Percentiles rank a stretch among this genome's conserved stretches.
Conservation (phyloP, 2,113 vertebrate genomes). For the Chroicocephalus ridibundus region DNA sequence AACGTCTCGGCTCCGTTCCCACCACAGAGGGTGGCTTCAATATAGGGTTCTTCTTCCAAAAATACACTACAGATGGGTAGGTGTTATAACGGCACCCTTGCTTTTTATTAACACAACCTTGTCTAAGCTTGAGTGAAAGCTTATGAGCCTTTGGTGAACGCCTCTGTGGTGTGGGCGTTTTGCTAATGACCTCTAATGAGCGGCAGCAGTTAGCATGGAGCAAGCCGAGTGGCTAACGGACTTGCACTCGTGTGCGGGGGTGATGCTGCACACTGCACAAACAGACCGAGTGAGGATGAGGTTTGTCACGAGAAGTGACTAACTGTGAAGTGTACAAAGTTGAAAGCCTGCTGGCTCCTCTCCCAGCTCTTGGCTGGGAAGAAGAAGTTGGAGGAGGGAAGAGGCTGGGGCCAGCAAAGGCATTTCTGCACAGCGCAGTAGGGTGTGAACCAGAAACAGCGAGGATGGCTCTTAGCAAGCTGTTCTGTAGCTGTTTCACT, state of each 20-base stretch:
- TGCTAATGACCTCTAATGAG: background rate
- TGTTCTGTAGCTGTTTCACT: background rate
- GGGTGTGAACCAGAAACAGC: background rate
- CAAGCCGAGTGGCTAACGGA: background rate
- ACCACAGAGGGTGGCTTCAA: background rate
- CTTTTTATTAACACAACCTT: background rate
- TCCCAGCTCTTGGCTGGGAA: background rate
- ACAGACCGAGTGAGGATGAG: background rate
- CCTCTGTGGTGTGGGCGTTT: background rate
- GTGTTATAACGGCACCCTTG: background rate
- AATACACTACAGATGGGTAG: background rate
- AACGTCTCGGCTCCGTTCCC: background rate
- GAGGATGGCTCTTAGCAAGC: background rate
- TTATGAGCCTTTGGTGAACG: accelerated
- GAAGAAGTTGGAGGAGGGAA: background rate
- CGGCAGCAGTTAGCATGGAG: background rate
- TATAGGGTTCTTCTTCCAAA: background rate
- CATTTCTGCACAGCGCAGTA: accelerated
- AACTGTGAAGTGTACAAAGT: background rate
- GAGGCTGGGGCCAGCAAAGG: background rate
- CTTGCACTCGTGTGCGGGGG: accelerated
- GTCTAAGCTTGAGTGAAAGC: background rate
- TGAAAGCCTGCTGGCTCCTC: background rate
- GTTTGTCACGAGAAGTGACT: background rate
- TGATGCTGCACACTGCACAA: accelerated